Percentiles rank a stretch among this genome's conserved stretches.
phyloP scores from a whole-genome alignment of 2,797 vertebrate species.

The Scyliorhinus canicula region DNA sequence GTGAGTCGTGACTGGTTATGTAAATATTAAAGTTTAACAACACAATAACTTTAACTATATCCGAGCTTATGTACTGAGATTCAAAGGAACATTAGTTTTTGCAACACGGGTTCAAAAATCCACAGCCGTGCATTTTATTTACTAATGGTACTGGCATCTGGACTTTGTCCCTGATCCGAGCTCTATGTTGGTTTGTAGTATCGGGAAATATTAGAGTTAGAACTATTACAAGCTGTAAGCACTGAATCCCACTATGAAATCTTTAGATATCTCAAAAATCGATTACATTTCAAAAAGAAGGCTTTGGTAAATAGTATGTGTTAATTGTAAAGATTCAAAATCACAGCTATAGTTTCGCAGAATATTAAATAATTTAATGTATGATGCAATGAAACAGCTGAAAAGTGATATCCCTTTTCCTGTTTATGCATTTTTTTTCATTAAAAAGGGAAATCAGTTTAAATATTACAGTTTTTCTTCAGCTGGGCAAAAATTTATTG shows the following conservation, averaged over 20 bases:
- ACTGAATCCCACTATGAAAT: background rate
- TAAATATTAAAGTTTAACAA: background rate
- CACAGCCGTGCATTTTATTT: background rate
- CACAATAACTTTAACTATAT: background rate
- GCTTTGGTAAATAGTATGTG: background rate
- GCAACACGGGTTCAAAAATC: background rate
- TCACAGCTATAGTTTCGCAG: background rate
- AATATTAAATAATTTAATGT: background rate
- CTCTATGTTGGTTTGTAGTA: background rate
- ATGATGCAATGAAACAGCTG: background rate
- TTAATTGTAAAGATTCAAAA: background rate
- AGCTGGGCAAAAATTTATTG: background rate
- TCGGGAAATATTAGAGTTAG: background rate
- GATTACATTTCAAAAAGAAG: background rate
- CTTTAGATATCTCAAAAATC: background rate
- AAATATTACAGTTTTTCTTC: background rate
- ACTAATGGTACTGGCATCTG: background rate
- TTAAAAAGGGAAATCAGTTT: background rate
- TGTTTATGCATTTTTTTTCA: no score
- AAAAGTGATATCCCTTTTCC: background rate
- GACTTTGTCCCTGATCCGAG: background rate
- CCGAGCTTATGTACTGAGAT: background rate
- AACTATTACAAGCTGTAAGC: background rate
- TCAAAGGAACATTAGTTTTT: background rate
- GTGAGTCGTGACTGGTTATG: background rate